Conservation (phyloP, 2,797 vertebrate species). For the Taenioides sp. region DNA sequence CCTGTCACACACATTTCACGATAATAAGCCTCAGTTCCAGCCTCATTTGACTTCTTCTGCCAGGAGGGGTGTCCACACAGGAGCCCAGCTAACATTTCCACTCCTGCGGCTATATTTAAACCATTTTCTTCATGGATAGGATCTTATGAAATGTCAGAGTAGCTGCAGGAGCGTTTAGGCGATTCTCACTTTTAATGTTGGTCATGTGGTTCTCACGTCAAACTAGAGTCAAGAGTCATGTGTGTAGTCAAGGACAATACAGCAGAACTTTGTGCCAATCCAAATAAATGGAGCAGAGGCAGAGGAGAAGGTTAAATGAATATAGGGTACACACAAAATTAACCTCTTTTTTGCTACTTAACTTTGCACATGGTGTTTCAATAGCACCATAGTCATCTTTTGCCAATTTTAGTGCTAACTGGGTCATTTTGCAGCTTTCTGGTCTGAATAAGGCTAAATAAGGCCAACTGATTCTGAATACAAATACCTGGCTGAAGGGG, state of each 20-base stretch:
- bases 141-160: slow-evolving; percentile 20
- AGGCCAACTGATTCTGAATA: too few relatives aligned
- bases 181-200: slow-evolving; percentile 10
- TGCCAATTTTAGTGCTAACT: too few relatives aligned
- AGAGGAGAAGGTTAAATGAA: background rate
- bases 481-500: too few relatives aligned
- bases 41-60: slow-evolving; percentile 31
- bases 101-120: slow-evolving; percentile 8
- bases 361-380: too few relatives aligned
- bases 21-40: slow-evolving; percentile 39
- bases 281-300: background rate
- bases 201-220: slow-evolving; percentile 25
- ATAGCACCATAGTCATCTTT: too few relatives aligned
- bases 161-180: slow-evolving; percentile 8
- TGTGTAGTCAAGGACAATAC: background rate
- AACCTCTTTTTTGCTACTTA: too few relatives aligned
- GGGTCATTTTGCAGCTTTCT: too few relatives aligned
- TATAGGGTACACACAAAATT: background rate
- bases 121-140: slow-evolving; percentile 18
- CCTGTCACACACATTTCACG: slow-evolving; percentile 41
- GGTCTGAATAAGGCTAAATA: too few relatives aligned
- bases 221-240: slow-evolving; percentile 7
- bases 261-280: slow-evolving; percentile 13
- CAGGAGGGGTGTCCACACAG: slow-evolving; percentile 17
- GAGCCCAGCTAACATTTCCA: slow-evolving; percentile 7